Evolutionary conservation across 2,888 invertebrate species (phyloP).

Genomic region (Cephonodes hylas): DNA sequence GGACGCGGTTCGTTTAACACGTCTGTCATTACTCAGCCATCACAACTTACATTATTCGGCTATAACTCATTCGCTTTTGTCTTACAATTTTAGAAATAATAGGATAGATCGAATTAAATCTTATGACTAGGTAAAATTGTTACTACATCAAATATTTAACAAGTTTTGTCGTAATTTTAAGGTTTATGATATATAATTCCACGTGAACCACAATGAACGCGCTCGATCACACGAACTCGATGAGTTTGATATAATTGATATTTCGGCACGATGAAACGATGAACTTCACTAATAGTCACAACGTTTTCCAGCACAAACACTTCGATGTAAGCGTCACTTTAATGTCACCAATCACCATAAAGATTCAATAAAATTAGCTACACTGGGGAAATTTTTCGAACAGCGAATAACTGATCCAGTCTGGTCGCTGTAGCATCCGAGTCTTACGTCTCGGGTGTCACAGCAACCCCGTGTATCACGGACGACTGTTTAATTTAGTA

Average conservation of each 20-base stretch:
- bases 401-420: conserved; percentile 82
- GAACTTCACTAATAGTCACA: conserved; percentile 26
- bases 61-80: conserved; percentile 33
- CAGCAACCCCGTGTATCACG: conserved; percentile 77
- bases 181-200: conserved; percentile 29
- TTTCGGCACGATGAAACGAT: conserved; percentile 24
- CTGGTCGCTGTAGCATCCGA: conserved; percentile 66
- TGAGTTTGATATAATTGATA: conserved; percentile 18
- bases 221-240: conserved; percentile 24
- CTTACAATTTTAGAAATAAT: conserved; percentile 62
- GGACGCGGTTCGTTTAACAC: conserved; percentile 28
- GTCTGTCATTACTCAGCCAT: conserved; percentile 48
- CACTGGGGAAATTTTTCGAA: conserved; percentile 73
- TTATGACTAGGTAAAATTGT: conserved; percentile 78
- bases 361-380: conserved; percentile 71
- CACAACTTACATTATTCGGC: conserved; percentile 58
- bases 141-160: conserved; percentile 61
- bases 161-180: conserved; percentile 40
- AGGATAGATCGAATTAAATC: conserved; percentile 64
- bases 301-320: conserved; percentile 54
- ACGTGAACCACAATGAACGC: conserved; percentile 5
- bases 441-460: conserved; percentile 42
- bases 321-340: conserved; percentile 54
- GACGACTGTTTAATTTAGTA: conserved; percentile 79
- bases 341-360: conserved; percentile 70